These are phyloP conservation scores for Eucera pruinosa DNA, from an alignment of 2,888 invertebrate genomes.

Conservation along the genomic window DNA sequence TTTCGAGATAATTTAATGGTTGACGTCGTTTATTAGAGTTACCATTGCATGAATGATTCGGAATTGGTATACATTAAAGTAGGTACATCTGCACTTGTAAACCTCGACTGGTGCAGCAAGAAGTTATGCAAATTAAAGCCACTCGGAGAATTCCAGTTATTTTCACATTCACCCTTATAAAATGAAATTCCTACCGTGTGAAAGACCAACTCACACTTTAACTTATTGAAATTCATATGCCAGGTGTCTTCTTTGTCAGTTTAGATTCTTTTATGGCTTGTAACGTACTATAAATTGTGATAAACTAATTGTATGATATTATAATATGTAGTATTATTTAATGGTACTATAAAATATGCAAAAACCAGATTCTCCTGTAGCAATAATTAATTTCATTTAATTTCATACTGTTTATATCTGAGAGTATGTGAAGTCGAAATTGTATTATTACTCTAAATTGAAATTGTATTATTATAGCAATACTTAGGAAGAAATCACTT, in stretches of 20 bases:
- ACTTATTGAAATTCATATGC: slow-evolving; percentile 22
- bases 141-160: slow-evolving; percentile 72
- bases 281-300: not conserved
- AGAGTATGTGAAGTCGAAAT: too few species aligned
- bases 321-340: too few species aligned
- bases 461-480: too few species aligned
- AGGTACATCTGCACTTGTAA: slow-evolving; percentile 34
- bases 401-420: too few species aligned
- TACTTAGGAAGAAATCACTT: too few species aligned
- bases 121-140: slow-evolving; percentile 74
- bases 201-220: slow-evolving; percentile 52
- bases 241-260: not conserved
- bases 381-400: too few species aligned
- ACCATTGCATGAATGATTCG: too few species aligned
- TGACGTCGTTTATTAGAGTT: too few species aligned
- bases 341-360: too few species aligned
- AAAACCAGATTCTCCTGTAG: too few species aligned
- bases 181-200: slow-evolving; percentile 71
- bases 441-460: too few species aligned
- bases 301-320: not conserved
- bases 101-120: slow-evolving; percentile 42
- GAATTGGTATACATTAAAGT: slow-evolving; percentile 20
- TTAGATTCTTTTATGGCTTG: not conserved
- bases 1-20: too few species aligned
- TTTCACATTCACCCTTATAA: slow-evolving; percentile 64